Percentiles rank a stretch among this genome's conserved stretches.
Evolutionary conservation across 2,797 vertebrate species (phyloP).

Genomic region (Meda fulgida): DNA sequence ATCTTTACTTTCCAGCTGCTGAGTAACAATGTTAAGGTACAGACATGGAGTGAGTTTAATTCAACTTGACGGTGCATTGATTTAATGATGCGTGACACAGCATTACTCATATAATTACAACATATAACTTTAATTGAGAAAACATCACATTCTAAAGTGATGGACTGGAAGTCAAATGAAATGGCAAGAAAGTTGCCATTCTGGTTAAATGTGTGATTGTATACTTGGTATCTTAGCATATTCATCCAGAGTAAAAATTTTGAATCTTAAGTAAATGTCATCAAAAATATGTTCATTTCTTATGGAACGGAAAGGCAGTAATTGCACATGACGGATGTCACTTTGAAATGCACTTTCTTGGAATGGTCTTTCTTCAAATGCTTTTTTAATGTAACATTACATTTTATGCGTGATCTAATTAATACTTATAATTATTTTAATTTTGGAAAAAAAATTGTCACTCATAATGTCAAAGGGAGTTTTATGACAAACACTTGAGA

Average conservation of each 20-base stretch:
- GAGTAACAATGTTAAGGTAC: not conserved
- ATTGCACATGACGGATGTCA: not conserved
- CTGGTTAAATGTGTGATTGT: not conserved
- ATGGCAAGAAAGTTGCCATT: not conserved
- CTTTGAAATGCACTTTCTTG: not conserved
- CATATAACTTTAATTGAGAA: no score
- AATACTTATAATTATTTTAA: not conserved
- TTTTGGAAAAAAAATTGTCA: not conserved
- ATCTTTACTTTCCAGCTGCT: not conserved
- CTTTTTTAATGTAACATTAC: not conserved
- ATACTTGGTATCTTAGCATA: not conserved
- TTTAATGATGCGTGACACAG: not conserved
- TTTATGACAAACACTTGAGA: not conserved
- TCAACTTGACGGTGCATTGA: not conserved
- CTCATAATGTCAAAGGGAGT: not conserved
- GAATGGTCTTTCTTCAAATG: not conserved
- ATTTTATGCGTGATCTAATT: not conserved
- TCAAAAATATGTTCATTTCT: not conserved
- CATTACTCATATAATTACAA: not conserved
- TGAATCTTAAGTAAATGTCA: not conserved
- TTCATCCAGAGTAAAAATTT: not conserved
- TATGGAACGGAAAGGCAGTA: not conserved
- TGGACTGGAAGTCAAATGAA: not conserved
- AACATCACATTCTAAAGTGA: not conserved
- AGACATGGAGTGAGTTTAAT: not conserved